Evolutionary conservation across 2,888 invertebrate genomes (phyloP), one percentile per base, ranked within the genome.

Genomic region (Coecobrya sp.): DNA sequence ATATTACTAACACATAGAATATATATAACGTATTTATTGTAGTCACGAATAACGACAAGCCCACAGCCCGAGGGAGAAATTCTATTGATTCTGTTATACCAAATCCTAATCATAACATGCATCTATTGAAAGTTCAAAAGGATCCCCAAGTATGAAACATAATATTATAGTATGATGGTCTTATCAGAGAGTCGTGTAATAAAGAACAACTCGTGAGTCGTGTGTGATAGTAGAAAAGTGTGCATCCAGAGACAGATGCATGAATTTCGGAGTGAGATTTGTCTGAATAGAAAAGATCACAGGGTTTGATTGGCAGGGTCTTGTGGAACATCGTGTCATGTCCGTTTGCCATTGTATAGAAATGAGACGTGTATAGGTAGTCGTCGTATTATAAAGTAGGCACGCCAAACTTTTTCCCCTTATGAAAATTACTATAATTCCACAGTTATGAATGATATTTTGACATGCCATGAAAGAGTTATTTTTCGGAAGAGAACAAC

Each of bases 241-340:
- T 55, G 55, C 19, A 55, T 55, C 4, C 7, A n/a, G 62, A 62
- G 59, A 62, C 59, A 62, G 22, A 65, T 27, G 27, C 25, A 65
- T 27, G 42, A 73, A 22, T 73, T 73, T 73, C 36, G 19, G 85
- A 85, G 30, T 25, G 45, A 45, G 16, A 68, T 55, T 55, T 16
- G 13, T 22, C 19, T 73, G 73, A 73, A 19, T 10, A 10, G 73
- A 42, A 73, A 86, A 52, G 86, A 86, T 73, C 70, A 65, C 81
- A 65, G 81, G 49, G 79, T 88, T 62, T 88, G 88, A 88, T 88
- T 87, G 88, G 81, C 88, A 88, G 88, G 81, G 88, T 88, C 73
- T 73, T 36, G 73, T 70, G 70, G 73, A 73, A 62, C 7, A 36
- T 84, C 62, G 36, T 62, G 62, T 62, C 62, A 73, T 73, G 45